Conservation (phyloP, 2,113 vertebrate species). For the Numenius arquata region DNA sequence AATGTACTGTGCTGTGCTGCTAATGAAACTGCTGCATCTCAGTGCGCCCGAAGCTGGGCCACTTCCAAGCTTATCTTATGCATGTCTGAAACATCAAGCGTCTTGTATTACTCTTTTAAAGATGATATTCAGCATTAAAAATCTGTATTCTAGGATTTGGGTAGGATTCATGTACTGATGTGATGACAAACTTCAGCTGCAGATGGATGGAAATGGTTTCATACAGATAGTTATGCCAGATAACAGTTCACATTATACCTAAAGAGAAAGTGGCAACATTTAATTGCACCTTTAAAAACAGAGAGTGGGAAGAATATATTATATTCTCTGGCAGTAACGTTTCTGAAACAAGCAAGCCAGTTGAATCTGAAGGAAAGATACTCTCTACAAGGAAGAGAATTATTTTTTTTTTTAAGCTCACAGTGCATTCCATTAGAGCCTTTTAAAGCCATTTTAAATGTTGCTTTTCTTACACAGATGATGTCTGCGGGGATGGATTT, state of each 20-base stretch:
- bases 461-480: not conserved
- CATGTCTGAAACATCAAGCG: not conserved
- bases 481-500: not conserved
- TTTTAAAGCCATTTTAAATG: not conserved
- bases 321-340: not conserved
- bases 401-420: not conserved
- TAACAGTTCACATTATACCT: not conserved
- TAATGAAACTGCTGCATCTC: not conserved
- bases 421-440: not conserved
- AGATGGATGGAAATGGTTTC: not conserved
- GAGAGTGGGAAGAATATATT: not conserved
- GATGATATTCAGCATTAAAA: not conserved
- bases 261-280: not conserved
- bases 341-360: not conserved
- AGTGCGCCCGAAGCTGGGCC: not conserved
- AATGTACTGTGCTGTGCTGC: not conserved
- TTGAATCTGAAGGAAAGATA: not conserved
- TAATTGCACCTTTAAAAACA: not conserved
- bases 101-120: not conserved
- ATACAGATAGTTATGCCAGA: not conserved
- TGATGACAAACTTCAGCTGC: not conserved
- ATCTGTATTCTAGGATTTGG: not conserved
- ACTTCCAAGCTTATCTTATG: not conserved
- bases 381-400: not conserved
- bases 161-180: not conserved